Conservation (phyloP, 1,140 invertebrate species). For the Drosophila teissieri region DNA sequence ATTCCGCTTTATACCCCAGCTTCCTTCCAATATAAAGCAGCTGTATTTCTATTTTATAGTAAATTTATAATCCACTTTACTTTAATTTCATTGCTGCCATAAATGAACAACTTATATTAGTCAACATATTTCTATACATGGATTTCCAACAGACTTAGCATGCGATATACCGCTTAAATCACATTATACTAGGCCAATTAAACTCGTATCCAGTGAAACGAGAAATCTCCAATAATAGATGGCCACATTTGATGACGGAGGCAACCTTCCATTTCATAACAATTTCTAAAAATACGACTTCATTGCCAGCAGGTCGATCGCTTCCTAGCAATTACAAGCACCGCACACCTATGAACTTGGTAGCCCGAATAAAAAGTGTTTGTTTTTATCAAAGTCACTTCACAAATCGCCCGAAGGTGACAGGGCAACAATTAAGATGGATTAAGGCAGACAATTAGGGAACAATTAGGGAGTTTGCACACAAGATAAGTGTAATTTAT, state of each 20-base stretch:
- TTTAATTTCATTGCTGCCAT: no score
- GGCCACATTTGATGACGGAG: conserved; percentile 15
- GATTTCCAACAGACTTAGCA: not conserved
- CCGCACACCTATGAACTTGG: conserved; percentile 20
- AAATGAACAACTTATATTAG: no score
- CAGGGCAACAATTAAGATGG: conserved; percentile 12
- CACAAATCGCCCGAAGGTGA: conserved; percentile 32
- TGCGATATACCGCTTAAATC: conserved; percentile 9
- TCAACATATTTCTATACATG: not conserved
- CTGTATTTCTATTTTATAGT: no score
- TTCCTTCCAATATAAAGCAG: no score
- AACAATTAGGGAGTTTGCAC: conserved; percentile 28
- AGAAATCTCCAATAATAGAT: conserved; percentile 13
- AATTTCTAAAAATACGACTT: conserved; percentile 45
- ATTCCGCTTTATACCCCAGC: no score
- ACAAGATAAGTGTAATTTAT: conserved; percentile 38
- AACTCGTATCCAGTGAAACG: conserved; percentile 13
- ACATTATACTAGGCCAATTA: conserved; percentile 8
- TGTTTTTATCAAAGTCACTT: conserved; percentile 12
- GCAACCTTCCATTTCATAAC: conserved; percentile 31
- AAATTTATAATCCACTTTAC: no score
- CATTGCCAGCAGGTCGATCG: conserved; percentile 31
- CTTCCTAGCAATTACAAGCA: conserved; percentile 38
- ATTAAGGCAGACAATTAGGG: conserved; percentile 23
- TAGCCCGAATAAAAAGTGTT: conserved; percentile 3